Conservation (phyloP, 2,113 vertebrate genomes). For the Oryzias melastigma region DNA sequence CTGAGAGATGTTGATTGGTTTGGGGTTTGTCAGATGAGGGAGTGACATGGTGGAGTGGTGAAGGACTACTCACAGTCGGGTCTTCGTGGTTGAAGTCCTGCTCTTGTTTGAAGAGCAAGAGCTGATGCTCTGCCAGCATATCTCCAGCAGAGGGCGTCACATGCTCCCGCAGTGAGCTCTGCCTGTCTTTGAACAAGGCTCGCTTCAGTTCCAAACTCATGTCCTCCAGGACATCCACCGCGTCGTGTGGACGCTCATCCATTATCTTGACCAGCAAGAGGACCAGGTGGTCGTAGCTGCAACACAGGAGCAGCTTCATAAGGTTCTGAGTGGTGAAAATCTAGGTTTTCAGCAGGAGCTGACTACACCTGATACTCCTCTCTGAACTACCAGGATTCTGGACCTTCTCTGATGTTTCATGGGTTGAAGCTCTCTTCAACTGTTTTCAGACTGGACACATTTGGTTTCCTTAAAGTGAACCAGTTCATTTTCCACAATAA, state of each 20-base stretch:
- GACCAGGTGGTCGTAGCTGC: conserved; percentile 91
- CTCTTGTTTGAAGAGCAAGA: conserved; percentile 76
- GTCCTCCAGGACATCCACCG: conserved; percentile 86
- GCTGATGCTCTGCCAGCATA: conserved; percentile 80
- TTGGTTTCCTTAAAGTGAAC: no score
- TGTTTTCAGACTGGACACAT: no score
- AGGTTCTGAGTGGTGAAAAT: no score
- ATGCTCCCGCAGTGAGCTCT: conserved; percentile 79
- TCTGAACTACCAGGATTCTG: no score
- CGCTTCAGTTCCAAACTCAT: conserved; percentile 86
- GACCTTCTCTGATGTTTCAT: no score
- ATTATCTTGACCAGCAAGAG: conserved; percentile 83
- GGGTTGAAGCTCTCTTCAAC: no score
- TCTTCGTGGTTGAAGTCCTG: conserved; percentile 68
- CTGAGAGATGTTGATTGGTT: no score
- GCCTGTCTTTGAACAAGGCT: conserved; percentile 72
- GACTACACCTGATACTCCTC: no score
- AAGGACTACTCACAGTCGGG: not conserved
- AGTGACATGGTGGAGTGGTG: not conserved
- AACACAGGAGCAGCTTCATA: conserved; percentile 1
- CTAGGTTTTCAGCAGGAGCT: no score
- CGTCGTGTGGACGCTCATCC: conserved; percentile 84
- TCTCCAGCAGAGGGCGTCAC: conserved; percentile 64
- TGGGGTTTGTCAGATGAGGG: not conserved
- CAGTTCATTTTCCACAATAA: no score